Evolutionary conservation across 2,797 vertebrate species (phyloP), one percentile per base, ranked within the genome.

Genomic region (Acanthornis magna): DNA sequence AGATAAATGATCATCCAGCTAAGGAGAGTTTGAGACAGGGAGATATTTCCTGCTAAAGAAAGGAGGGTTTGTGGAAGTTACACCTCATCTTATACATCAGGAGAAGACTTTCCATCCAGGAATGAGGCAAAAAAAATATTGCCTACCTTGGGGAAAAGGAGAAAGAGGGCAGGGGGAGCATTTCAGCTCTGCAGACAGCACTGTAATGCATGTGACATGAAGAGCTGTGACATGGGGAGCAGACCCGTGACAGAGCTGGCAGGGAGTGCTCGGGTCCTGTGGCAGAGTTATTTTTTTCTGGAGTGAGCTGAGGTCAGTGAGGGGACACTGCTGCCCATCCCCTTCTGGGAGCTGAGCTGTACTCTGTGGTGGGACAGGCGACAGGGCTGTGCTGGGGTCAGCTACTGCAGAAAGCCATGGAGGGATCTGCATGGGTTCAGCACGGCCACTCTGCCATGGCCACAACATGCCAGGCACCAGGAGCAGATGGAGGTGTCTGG

Each of bases 21-120:
- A 85, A 76, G 77, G 77, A 89, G 90, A 60, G 19, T 55, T 48
- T 18, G 83, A 95, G 88, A 93, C 83, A 86, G 63, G 66, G 73
- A 96, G 85, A 85, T 83, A 88, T 96, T 92, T 95, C 82, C 92
- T 92, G 65, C 87, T 74, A 5, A 62, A 91, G 84, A 77, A 77
- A 85, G 68, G 50, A 95, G 79, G 40, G 36, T 29, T 74, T 54
- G 61, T 96, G 89, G 89, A 95, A 91, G 85, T 78, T 84, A 60
- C 91, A 88, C 51, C 42, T 86, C 91, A 85, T 91, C 80, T 80
- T 86, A 51, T 27, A 78, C 51, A 8, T 73, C 88, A 90, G 80
- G 36, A 84, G 79, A 95, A 91, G 88, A 53, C 66, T 91, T 82
- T 88, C 80, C 60, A 70, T 54, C 73, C 70, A 89, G 75, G 65